Evolutionary conservation across 2,797 vertebrate genomes (phyloP).

Genomic region (Buceros bicornis): DNA sequence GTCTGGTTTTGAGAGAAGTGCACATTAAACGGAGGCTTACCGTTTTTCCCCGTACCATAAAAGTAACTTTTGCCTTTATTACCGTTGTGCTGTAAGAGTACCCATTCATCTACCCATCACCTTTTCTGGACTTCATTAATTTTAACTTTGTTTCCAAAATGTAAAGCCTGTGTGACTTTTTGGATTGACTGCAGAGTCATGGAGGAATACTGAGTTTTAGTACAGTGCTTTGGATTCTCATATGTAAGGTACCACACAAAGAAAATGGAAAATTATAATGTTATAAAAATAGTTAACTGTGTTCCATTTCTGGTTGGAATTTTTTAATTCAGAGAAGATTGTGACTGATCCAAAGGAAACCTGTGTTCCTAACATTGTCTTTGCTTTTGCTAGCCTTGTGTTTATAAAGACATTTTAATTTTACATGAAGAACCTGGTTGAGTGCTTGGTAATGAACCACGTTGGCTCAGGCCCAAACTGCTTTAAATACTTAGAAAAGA

Average conservation of each 20-base stretch:
- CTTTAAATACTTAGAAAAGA: conserved; percentile 50
- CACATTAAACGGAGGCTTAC: not conserved
- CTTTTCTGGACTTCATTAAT: not conserved
- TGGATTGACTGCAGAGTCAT: not conserved
- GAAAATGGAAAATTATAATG: not conserved
- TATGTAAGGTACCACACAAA: not conserved
- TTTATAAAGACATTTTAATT: conserved; percentile 10
- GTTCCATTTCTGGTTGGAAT: not conserved
- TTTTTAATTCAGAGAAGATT: not conserved
- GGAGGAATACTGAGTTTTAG: not conserved
- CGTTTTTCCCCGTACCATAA: not conserved
- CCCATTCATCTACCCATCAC: not conserved
- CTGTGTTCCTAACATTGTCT: not conserved
- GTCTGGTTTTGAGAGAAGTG: not conserved
- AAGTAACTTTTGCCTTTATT: not conserved
- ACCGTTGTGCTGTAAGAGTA: not conserved
- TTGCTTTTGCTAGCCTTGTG: not conserved
- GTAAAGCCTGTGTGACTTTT: not conserved
- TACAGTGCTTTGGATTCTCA: not conserved
- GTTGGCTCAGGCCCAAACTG: conserved; percentile 36
- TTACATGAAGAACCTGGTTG: not conserved
- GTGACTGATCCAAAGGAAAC: not conserved
- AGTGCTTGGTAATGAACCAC: conserved; percentile 27
- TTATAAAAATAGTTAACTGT: not conserved
- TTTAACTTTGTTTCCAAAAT: not conserved